Evolutionary conservation across 2,797 vertebrate genomes (phyloP).

Genomic region (Alfaro cultratus): DNA sequence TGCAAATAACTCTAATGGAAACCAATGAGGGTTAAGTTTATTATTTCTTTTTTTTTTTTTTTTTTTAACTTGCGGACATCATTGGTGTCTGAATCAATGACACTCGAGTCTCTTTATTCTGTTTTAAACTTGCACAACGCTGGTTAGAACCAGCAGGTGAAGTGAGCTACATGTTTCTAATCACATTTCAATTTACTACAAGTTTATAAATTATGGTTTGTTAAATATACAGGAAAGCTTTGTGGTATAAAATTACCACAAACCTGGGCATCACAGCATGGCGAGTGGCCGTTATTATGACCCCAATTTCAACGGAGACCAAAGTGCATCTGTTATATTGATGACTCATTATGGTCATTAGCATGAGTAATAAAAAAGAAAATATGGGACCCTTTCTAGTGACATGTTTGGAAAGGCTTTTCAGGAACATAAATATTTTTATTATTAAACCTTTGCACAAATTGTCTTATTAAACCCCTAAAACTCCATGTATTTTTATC

Average conservation of each 20-base stretch:
- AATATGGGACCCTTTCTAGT: not conserved
- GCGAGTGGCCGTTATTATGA: slow-evolving; percentile 46
- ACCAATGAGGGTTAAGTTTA: slow-evolving; percentile 10
- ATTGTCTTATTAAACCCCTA: not conserved
- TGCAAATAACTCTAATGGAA: slow-evolving; percentile 39
- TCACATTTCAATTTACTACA: not conserved
- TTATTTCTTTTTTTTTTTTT: not conserved
- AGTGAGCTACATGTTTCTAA: not conserved
- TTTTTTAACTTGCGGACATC: not conserved
- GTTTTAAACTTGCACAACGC: not conserved
- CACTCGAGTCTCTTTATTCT: not conserved
- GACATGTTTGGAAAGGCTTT: not conserved
- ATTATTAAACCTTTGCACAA: not conserved
- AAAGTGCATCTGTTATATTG: slow-evolving; percentile 28
- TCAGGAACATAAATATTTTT: not conserved
- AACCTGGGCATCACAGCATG: slow-evolving; percentile 18
- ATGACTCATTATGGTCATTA: slow-evolving; percentile 48
- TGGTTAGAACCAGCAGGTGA: not conserved
- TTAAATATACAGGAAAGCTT: not conserved
- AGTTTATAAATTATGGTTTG: not conserved
- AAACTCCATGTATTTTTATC: not conserved
- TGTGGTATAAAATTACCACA: slow-evolving; percentile 15
- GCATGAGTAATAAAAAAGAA: slow-evolving; percentile 19
- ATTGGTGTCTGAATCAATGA: not conserved
- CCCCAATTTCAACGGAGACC: slow-evolving; percentile 43